Base-by-base conservation (phyloP, 2,113 vertebrate genomes). In the Epinephelus moara region DNA sequence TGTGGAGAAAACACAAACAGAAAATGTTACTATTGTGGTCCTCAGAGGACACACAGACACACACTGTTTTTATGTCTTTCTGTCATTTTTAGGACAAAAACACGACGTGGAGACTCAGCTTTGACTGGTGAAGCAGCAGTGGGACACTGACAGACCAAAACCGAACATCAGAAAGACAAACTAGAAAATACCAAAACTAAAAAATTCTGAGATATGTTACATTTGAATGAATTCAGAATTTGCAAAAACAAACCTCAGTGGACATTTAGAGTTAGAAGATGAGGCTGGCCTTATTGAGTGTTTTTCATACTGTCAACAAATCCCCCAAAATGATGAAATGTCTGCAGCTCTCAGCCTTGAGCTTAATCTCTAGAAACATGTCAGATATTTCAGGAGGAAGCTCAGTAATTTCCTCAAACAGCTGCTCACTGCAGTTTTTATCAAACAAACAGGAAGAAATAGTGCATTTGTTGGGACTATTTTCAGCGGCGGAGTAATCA, bases 1-100 rank as follows among this genome's bases (percentile, higher is more conserved):
- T 96, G 93, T 14, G 68, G 84, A 91, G 75, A 50, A 80, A 81
- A 82, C 0, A 83, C 57, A 92, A 81, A 84, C 2, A 75, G 50
- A 42, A 57, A 61, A 25, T 6, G 23, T 75, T 53, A 25, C 3
- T 37, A 0, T 17, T 3, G 13, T 33, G 5, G 14, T 17, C 37
- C 0, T 71, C 1, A 67, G 14, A 78, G 8, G 60, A 0, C 17
- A 19, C 11, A 55, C 3, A 33, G 60, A 0, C 17, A 19, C 11
- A 55, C 3, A 33, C 6, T 7, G 10, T 19, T 37, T 37, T 8
- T 37, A 37, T 37, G 4, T 40, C 19, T 40, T 40, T 9, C 2
- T 19, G 56, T 3, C 13, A 4, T 59, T 59, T 30, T 59, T 23
- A 25, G 33, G 33, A 27, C 12, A 60, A 30, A 17, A 27, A 17